A percentile compares a stretch with the other conserved stretches of the same genome.
These are phyloP conservation scores for Peromyscus polionotus DNA, from an alignment of 2,113 vertebrate genomes.

Conservation along the genomic window DNA sequence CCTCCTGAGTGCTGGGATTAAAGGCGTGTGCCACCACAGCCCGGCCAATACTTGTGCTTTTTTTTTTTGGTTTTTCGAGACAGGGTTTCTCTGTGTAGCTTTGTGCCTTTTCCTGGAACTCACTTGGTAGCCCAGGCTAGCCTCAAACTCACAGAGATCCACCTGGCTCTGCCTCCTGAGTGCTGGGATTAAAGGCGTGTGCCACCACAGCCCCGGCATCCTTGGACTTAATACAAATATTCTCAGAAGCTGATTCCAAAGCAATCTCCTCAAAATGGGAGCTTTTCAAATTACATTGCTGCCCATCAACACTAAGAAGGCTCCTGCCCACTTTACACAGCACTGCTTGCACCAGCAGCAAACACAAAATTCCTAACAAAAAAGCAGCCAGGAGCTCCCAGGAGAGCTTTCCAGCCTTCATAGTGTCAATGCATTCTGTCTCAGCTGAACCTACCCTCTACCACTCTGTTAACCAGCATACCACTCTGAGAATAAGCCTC, in stretches of 20 bases:
- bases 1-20: no score
- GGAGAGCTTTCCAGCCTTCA: not conserved
- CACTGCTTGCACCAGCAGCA: not conserved
- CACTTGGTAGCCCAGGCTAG: no score
- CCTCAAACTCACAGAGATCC: no score
- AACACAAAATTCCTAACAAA: not conserved
- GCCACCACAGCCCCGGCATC: not conserved
- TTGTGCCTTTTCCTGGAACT: no score
- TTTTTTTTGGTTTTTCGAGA: no score
- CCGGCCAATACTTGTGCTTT: no score
- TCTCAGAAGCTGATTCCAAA: conserved; percentile 38
- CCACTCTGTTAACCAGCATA: not conserved
- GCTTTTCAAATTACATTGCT: conserved; percentile 20
- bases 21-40: no score
- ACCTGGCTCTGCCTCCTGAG: no score
- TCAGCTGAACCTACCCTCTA: not conserved
- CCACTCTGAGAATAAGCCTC: not conserved
- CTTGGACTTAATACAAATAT: conserved; percentile 56
- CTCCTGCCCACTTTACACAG: not conserved
- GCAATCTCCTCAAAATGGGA: conserved; percentile 37
- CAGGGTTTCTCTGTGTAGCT: no score
- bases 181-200: no score
- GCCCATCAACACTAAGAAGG: not conserved
- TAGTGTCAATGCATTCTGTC: not conserved
- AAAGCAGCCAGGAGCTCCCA: not conserved